Evolutionary conservation across 1,140 invertebrate genomes (phyloP).

Genomic region (Battus philenor): DNA sequence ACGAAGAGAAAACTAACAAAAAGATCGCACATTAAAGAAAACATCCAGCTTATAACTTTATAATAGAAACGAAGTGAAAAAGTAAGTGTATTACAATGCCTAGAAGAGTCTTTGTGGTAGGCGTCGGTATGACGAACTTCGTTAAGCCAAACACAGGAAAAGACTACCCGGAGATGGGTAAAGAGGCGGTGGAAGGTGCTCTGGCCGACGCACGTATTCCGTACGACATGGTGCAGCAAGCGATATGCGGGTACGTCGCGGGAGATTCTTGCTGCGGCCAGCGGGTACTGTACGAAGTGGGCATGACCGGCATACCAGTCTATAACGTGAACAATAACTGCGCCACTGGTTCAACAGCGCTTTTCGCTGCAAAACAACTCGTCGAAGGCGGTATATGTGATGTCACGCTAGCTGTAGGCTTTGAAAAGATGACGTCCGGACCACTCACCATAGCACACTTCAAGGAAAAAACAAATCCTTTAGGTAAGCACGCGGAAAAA

Average conservation of each 20-base stretch:
- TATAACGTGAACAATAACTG: conserved; percentile 99
- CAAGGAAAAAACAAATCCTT: conserved; percentile 92
- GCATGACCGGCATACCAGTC: conserved; percentile 97
- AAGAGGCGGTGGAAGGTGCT: conserved; percentile 94
- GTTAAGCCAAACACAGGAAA: conserved; percentile 88
- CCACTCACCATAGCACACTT: conserved; percentile 86
- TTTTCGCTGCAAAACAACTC: conserved; percentile 93
- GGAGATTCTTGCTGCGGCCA: conserved; percentile 98
- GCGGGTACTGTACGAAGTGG: conserved; percentile 94
- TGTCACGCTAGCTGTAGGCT: conserved; percentile 95
- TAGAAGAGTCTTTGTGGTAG: conserved; percentile 90
- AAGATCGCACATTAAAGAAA: too few relatives aligned
- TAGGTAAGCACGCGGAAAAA: conserved; percentile 93
- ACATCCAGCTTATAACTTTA: too few relatives aligned
- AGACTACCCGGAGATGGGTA: conserved; percentile 97
- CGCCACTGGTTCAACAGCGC: conserved; percentile 94
- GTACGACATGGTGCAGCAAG: conserved; percentile 90
- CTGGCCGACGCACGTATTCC: conserved; percentile 89
- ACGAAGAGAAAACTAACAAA: too few relatives aligned
- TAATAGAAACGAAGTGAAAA: too few relatives aligned
- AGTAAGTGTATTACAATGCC: too few relatives aligned
- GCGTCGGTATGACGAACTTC: conserved; percentile 96
- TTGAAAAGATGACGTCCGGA: conserved; percentile 98
- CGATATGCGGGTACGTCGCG: conserved; percentile 95
- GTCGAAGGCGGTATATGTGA: conserved; percentile 91